Evolutionary conservation across 2,888 invertebrate species (phyloP).

Genomic region (Loripinus fragilis): DNA sequence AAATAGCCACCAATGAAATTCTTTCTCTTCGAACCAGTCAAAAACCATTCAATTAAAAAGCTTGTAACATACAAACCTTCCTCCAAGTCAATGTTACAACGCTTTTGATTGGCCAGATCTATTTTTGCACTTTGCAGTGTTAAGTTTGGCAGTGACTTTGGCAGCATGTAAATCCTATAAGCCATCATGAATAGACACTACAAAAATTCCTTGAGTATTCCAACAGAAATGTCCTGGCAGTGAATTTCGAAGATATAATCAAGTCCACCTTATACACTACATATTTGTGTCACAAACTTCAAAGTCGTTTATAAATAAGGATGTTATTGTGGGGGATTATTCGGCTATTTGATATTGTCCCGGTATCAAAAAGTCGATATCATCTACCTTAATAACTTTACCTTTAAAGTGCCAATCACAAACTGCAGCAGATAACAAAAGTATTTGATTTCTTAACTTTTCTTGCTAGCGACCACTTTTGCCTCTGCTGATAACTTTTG

Average conservation of each 20-base stretch:
- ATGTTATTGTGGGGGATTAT: too few species aligned
- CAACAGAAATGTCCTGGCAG: too few species aligned
- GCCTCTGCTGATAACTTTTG: too few species aligned
- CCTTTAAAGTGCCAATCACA: too few species aligned
- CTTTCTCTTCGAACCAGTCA: not conserved
- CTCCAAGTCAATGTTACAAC: conserved; percentile 41
- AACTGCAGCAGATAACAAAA: too few species aligned
- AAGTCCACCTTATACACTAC: too few species aligned
- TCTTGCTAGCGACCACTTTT: too few species aligned
- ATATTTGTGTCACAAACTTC: not conserved
- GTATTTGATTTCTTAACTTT: too few species aligned
- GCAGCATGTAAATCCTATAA: conserved; percentile 64
- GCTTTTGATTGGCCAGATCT: conserved; percentile 42
- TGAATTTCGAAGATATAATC: too few species aligned
- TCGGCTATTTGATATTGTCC: too few species aligned
- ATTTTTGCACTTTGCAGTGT: conserved; percentile 46
- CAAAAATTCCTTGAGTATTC: too few species aligned
- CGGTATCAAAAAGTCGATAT: not conserved
- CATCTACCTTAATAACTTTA: too few species aligned
- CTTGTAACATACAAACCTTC: conserved; percentile 49
- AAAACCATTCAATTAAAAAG: not conserved
- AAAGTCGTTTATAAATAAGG: not conserved
- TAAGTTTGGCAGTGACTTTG: conserved; percentile 17
- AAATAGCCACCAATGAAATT: conserved; percentile 29
- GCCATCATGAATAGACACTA: conserved; percentile 45